Percentiles rank a stretch among this genome's conserved stretches.
Conservation (phyloP, 2,888 invertebrate species). For the Xanthia togata region DNA sequence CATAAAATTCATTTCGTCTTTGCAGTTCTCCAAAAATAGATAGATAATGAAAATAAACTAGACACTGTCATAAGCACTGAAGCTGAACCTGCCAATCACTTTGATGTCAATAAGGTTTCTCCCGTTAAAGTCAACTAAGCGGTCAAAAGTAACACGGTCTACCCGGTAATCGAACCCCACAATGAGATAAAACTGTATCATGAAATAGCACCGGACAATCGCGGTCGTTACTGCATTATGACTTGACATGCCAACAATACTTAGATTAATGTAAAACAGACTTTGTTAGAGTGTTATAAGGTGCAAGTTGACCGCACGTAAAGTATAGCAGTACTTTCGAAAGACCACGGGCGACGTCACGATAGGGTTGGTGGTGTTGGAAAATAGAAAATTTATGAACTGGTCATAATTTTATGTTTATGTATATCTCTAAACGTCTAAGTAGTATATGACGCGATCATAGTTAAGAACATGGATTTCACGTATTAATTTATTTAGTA, state of each 20-base stretch:
- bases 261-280: constrained; percentile 54
- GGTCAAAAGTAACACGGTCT: constrained; percentile 66
- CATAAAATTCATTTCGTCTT: background rate
- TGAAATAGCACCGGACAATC: constrained; percentile 77
- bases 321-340: constrained; percentile 79
- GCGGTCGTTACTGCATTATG: constrained; percentile 77
- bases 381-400: constrained; percentile 55
- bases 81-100: constrained; percentile 39
- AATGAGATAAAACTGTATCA: constrained; percentile 74
- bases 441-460: constrained; percentile 12
- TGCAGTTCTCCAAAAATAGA: background rate
- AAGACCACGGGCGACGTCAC: constrained; percentile 70
- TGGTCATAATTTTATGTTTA: constrained; percentile 31
- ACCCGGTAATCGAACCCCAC: constrained; percentile 67
- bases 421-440: constrained; percentile 6
- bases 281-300: constrained; percentile 62
- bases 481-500: background rate
- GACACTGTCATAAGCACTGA: constrained; percentile 1
- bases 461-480: constrained; percentile 18
- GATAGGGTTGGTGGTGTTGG: constrained; percentile 61
- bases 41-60: background rate
- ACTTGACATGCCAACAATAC: constrained; percentile 66
- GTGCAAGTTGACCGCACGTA: constrained; percentile 52
- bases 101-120: constrained; percentile 50
- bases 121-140: constrained; percentile 59